A percentile compares a stretch with the other conserved stretches of the same genome.
phyloP scores from a whole-genome alignment of 2,113 vertebrate genomes.

The Corapipo altera region DNA sequence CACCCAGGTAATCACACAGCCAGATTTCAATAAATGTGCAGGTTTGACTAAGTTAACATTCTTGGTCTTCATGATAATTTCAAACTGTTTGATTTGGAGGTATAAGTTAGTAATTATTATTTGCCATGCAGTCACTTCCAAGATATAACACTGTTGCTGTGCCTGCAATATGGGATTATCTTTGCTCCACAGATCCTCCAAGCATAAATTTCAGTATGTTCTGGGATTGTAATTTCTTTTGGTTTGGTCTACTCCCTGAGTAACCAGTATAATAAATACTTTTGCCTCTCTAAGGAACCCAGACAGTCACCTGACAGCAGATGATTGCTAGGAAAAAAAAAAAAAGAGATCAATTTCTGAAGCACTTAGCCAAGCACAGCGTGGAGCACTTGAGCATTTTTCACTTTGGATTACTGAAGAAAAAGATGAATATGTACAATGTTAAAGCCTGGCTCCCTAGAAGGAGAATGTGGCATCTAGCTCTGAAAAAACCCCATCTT shows the following conservation, averaged over 20 bases:
- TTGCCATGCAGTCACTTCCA: neutral
- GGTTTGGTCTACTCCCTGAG: neutral
- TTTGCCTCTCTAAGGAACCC: neutral
- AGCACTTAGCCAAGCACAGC: neutral
- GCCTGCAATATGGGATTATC: neutral
- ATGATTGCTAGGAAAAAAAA: neutral
- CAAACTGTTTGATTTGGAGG: neutral
- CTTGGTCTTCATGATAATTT: neutral
- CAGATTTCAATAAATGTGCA: neutral
- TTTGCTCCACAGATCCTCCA: neutral
- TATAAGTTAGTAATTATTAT: neutral
- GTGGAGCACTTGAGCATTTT: neutral
- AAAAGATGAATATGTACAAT: neutral
- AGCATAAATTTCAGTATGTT: neutral
- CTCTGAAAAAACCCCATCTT: neutral
- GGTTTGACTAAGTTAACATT: neutral
- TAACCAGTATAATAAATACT: neutral
- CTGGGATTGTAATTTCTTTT: neutral
- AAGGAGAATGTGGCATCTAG: neutral
- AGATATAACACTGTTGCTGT: neutral
- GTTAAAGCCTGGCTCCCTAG: neutral
- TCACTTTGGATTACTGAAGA: neutral
- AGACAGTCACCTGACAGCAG: neutral
- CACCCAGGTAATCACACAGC: neutral
- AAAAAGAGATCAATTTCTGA: neutral